These are phyloP conservation scores for Atherix ibis DNA, from an alignment of 2,888 invertebrate species.

Conservation along the genomic window DNA sequence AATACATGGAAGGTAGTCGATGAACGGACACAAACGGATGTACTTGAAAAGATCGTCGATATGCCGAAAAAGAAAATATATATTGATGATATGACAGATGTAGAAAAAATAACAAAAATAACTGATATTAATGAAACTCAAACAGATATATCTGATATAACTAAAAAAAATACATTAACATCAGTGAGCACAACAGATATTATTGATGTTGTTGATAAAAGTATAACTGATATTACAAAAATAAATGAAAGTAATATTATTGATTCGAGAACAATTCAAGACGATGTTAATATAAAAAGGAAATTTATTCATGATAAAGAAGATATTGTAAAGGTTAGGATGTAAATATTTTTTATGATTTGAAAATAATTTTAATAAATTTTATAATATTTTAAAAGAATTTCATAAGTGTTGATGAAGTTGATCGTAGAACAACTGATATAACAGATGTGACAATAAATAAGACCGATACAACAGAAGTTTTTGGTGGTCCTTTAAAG, in stretches of 20 bases:
- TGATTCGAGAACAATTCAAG: slow-evolving; percentile 1
- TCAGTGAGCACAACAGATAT: slow-evolving; percentile 7
- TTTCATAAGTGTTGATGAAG: slow-evolving; percentile 13
- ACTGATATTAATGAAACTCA: slow-evolving; percentile 25
- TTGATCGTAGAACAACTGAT: slow-evolving; percentile 12
- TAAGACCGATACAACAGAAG: not conserved
- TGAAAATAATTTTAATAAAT: not conserved
- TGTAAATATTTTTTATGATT: slow-evolving; percentile 32
- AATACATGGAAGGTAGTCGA: slow-evolving; percentile 33
- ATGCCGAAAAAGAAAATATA: slow-evolving; percentile 27
- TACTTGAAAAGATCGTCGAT: slow-evolving; percentile 32
- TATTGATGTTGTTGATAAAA: slow-evolving; percentile 6
- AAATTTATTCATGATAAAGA: slow-evolving; percentile 6
- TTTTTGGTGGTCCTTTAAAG: slow-evolving; percentile 5
- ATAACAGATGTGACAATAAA: not conserved
- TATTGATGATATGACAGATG: slow-evolving; percentile 31
- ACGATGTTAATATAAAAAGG: slow-evolving; percentile 7
- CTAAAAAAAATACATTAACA: slow-evolving; percentile 8
- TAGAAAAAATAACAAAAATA: slow-evolving; percentile 28
- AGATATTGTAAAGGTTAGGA: slow-evolving; percentile 34
- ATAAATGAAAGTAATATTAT: slow-evolving; percentile 4
- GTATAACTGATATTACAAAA: slow-evolving; percentile 6
- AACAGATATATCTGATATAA: slow-evolving; percentile 22
- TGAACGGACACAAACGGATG: slow-evolving; percentile 32
- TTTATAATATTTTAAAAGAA: not conserved